Evolutionary conservation across 2,113 vertebrate species (phyloP), one percentile per base, ranked within the genome.

Genomic region (Rhea pennata): DNA sequence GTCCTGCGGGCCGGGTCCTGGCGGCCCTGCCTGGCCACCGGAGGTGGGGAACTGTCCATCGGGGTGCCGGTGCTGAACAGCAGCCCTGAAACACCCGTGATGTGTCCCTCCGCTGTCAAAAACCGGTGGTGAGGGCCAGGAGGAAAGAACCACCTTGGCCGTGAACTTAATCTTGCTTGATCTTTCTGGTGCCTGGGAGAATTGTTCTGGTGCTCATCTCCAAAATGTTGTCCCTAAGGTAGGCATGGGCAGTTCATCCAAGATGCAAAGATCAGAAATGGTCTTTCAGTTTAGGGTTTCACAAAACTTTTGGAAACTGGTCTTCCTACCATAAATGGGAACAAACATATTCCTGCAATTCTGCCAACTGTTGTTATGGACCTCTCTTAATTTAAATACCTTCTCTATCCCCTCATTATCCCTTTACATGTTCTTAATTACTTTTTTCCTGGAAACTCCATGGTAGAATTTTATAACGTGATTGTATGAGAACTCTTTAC

Each of bases 21-120:
- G 5, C 61, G 7, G 78, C 39, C 46, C 21, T 46, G 0, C 1
- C 1, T 0, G 19, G 6, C 36, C 3, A 1, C 36, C 14, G 51
- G 2, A 2, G 1, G 3, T 6, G 71, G 91, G 67, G 94, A 95
- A 70, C 92, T 96, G 94, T 96, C 95, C 96, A 22, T 1, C 10
- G 0, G 29, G 22, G 46, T 10, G 5, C 0, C 1, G 67, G 95
- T 95, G 92, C 96, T 96, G 96, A 93, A 96, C 24, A 77, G 70
- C 62, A 48, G 36, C 22, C 15, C 1, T 1, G 26, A 2, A 20
- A 1, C 10, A 0, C 10, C 0, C 40, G 11, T 17, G 40, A 2
- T 0, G 1, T 6, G 16, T 7, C 17, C 2, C 5, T 13, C 62
- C 2, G 1, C 56, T 17, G 40, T 5, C n/a, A 1, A 42, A 7